Evolutionary conservation across 1,140 invertebrate species (phyloP).

Genomic region (Drosophila repletoides): DNA sequence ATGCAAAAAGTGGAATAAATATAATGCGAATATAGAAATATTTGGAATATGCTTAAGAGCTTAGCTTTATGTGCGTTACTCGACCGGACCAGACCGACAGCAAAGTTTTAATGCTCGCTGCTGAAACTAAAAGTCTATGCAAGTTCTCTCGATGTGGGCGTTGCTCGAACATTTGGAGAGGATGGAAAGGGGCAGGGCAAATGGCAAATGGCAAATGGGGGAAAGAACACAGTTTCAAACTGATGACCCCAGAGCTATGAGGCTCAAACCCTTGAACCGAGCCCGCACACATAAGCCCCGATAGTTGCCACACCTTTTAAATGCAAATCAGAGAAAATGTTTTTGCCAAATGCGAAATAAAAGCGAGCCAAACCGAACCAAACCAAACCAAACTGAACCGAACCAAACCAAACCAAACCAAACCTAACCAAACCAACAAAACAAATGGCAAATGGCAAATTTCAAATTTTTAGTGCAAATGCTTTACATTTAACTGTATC

Average conservation of each 20-base stretch:
- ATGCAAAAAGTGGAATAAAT: not conserved
- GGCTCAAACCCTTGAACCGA: not conserved
- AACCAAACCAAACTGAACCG: conserved; percentile 16
- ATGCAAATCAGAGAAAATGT: conserved; percentile 75
- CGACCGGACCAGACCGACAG: conserved; percentile 24
- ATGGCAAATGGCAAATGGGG: not conserved
- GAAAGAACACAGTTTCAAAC: conserved; percentile 5
- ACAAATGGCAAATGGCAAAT: conserved; percentile 48
- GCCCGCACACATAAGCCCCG: conserved; percentile 25
- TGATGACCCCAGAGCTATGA: conserved; percentile 3
- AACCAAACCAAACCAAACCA: conserved; percentile 22
- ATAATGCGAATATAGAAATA: not conserved
- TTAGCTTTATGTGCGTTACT: conserved; percentile 21
- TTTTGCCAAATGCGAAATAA: conserved; percentile 48
- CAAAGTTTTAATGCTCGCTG: conserved; percentile 32
- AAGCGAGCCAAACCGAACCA: not conserved
- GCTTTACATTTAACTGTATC: conserved; percentile 73
- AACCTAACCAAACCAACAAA: conserved; percentile 41
- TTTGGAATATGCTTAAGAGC: conserved; percentile 20
- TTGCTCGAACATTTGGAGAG: conserved; percentile 26
- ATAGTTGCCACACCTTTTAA: conserved; percentile 67
- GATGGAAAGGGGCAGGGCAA: not conserved
- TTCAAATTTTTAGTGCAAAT: conserved; percentile 72
- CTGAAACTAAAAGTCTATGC: conserved; percentile 10
- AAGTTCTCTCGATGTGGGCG: conserved; percentile 27